Conservation (phyloP, 2,113 vertebrate genomes). For the Brachirus orientalis region DNA sequence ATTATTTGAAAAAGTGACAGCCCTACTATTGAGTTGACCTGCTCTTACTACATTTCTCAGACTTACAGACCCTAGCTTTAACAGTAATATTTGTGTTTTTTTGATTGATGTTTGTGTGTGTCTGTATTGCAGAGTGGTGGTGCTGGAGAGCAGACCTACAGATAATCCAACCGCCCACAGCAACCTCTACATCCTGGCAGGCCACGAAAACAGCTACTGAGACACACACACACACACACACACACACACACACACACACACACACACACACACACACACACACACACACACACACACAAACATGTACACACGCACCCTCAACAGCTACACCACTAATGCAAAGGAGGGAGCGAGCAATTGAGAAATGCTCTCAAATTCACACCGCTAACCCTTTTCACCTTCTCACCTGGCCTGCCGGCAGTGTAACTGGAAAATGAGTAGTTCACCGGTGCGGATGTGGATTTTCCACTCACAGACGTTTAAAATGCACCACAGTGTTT, state of each 20-base stretch:
- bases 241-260: slow-evolving; percentile 33
- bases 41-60: too few relatives aligned
- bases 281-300: slow-evolving; percentile 31
- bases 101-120: slow-evolving; percentile 22
- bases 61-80: background rate
- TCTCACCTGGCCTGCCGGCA: background rate
- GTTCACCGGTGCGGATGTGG: slow-evolving; percentile 12
- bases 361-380: slow-evolving; percentile 36
- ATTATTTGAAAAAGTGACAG: too few relatives aligned
- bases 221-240: slow-evolving; percentile 27
- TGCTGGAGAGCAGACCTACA: slow-evolving; percentile 96
- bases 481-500: slow-evolving; percentile 29
- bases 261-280: slow-evolving; percentile 25
- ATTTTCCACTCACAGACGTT: slow-evolving; percentile 21
- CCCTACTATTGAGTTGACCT: too few relatives aligned
- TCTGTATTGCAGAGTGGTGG: slow-evolving; percentile 89
- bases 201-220: slow-evolving; percentile 99
- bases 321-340: slow-evolving; percentile 35
- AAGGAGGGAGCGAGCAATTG: slow-evolving; percentile 26
- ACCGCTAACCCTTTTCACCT: slow-evolving; percentile 12
- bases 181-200: slow-evolving; percentile 98
- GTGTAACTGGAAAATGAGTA: slow-evolving; percentile 24
- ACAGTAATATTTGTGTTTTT: slow-evolving; percentile 1
- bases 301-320: slow-evolving; percentile 23
- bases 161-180: slow-evolving; percentile 98